These are phyloP conservation scores for Rutilus rutilus DNA, from an alignment of 2,113 vertebrate genomes.

Conservation along the genomic window DNA sequence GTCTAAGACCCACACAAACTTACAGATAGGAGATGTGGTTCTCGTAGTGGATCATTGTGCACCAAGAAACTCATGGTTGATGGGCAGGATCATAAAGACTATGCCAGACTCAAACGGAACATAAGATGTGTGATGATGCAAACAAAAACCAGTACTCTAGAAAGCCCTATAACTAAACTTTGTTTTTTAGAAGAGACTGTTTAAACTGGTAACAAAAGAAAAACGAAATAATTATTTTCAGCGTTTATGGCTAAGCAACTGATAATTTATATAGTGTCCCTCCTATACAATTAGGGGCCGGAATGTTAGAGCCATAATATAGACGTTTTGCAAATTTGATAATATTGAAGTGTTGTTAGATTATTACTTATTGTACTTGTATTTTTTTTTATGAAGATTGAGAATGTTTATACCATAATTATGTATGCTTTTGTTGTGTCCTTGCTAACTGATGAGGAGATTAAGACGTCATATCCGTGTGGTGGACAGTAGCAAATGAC, in stretches of 20 bases:
- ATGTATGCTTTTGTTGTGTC: background rate
- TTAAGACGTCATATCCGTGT: background rate
- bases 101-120: constrained; percentile 15
- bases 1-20: no score
- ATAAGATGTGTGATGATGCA: no score
- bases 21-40: no score
- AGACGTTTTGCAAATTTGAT: background rate
- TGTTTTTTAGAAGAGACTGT: no score
- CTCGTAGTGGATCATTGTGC: no score
- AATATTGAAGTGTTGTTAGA: background rate
- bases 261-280: background rate
- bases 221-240: background rate
- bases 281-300: background rate
- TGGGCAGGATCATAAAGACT: constrained; percentile 17
- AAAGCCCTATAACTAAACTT: no score
- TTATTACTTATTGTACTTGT: background rate
- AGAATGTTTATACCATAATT: background rate
- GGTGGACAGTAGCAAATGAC: background rate
- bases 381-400: background rate
- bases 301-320: background rate
- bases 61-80: constrained; percentile 28
- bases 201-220: no score
- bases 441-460: background rate
- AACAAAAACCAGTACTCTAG: no score
- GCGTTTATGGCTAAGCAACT: background rate